Evolutionary conservation across 1,140 invertebrate genomes (phyloP), one percentile per base, ranked within the genome.

Genomic region (Manduca sexta): DNA sequence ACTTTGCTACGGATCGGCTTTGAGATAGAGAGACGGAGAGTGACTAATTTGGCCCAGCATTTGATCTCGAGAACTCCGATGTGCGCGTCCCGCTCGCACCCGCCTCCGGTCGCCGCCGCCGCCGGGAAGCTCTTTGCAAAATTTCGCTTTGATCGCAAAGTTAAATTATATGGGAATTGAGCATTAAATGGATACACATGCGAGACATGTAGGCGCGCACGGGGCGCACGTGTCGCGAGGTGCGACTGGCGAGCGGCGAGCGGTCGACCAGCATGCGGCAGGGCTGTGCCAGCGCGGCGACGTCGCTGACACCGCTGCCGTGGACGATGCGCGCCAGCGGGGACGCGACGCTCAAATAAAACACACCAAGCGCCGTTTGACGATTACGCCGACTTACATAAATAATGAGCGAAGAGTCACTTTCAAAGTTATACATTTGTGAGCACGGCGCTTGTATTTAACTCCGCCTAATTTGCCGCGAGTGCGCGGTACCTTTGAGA

Each of bases 111-210:
- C 53, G 39, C 63, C 64, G 66, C 71, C 69, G 73, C 76, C 74
- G 79, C 67, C 79, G 74, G 74, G 73, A 78, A 82, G 78, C 82
- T 85, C 79, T 83, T 82, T 79, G 79, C 78, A 68, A 83, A 85
- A 81, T 85, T 85, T 83, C 74, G 64, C 82, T 85, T 85, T 83
- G 82, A 85, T 85, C 82, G 82, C 71, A 82, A 84, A 85, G 79
- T 85, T 85, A 85, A 85, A 85, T 85, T 85, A 83, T 85, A 84
- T 85, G 78, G 79, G 78, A 85, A 85, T 85, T 74, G 82, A 80
- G 78, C 76, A 83, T 83, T 82, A 83, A 83, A 85, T 77, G 73
- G 82, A 85, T 85, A 85, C 82, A 84, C 74, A 82, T 79, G 66
- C 63, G 71, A 75, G 64, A 58, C 64, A 58, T 52, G 72, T 47